Evolutionary conservation across 2,888 invertebrate species (phyloP), one percentile per base, ranked within the genome.

Genomic region (Notodonta dromedarius): DNA sequence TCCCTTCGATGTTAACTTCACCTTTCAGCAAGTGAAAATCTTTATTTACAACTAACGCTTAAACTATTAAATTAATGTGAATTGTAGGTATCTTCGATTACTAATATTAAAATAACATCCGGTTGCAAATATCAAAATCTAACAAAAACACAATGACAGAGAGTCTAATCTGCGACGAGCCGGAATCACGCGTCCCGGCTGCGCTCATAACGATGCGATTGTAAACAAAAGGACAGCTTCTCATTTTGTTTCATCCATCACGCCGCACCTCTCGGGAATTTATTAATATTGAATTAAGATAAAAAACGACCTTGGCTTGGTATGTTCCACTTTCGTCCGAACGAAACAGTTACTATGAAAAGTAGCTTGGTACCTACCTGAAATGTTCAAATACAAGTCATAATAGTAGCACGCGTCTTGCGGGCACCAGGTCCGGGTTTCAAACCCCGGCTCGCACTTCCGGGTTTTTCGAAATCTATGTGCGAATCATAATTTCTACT

Each of bases 251-350:
- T 76, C 70, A 60, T 67, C 65, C 70, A 60, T 67, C 65, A 67
- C 70, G 70, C 65, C 62, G 73, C 42, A 9, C 42, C 4, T 4
- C 13, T 46, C 64, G 67, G 70, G 77, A 80, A 79, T 84, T 83
- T 81, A 80, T 86, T 86, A 84, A 88, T 86, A 88, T 88, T 85
- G 78, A 81, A 83, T 83, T 82, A 79, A 62, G 58, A 69, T 78
- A 83, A 88, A 88, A 87, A 87, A 57, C 56, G 76, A 65, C 76
- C 76, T 76, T 76, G 69, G 39, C 58, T 62, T 66, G 67, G 50
- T 68, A 14, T 53, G 58, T 50, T 74, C 74, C 39, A 58, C 7
- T 67, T 76, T 44, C 32, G 9, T 50, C 76, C 57, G 40, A 5
- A 5, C 5, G 46, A 46, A 24, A 24, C 24, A 24, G 24, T 24